Evolutionary conservation across 2,113 vertebrate species (phyloP).

Genomic region (Sciurus niger): DNA sequence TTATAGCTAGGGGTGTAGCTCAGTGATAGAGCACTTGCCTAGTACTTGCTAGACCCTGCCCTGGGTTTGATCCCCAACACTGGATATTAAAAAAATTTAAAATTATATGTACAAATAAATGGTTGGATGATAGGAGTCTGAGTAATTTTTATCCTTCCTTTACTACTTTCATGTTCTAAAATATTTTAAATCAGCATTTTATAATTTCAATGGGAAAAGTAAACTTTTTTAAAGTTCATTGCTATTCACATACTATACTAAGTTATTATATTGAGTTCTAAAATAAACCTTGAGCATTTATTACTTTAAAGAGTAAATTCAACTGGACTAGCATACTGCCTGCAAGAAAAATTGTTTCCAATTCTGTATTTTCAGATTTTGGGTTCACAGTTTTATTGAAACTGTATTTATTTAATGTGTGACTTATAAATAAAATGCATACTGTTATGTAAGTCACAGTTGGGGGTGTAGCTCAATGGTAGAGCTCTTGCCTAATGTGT

Average conservation of each 20-base stretch:
- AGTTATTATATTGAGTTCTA: background rate
- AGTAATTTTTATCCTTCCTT: background rate
- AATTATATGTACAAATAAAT: background rate
- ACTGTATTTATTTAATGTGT: background rate
- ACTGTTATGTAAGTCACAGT: background rate
- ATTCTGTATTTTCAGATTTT: conserved; percentile 27
- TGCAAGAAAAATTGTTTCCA: conserved; percentile 38
- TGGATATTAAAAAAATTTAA: background rate
- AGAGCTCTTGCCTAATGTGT: too few species aligned
- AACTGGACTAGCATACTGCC: background rate
- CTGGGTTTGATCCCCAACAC: background rate
- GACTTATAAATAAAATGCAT: background rate
- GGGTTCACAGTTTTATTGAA: conserved; percentile 14
- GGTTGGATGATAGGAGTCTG: background rate
- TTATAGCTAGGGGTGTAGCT: background rate
- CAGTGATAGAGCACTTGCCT: background rate
- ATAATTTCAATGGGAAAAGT: background rate
- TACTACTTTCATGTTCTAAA: conserved; percentile 19
- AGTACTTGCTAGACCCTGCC: too few species aligned
- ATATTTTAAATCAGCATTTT: conserved; percentile 41
- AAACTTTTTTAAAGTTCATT: background rate
- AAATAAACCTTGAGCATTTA: background rate
- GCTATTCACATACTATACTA: background rate
- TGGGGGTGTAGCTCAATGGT: too few species aligned
- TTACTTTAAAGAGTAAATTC: conserved; percentile 51